Evolutionary conservation across 2,888 invertebrate genomes (phyloP).

Genomic region (Theretra japonica): DNA sequence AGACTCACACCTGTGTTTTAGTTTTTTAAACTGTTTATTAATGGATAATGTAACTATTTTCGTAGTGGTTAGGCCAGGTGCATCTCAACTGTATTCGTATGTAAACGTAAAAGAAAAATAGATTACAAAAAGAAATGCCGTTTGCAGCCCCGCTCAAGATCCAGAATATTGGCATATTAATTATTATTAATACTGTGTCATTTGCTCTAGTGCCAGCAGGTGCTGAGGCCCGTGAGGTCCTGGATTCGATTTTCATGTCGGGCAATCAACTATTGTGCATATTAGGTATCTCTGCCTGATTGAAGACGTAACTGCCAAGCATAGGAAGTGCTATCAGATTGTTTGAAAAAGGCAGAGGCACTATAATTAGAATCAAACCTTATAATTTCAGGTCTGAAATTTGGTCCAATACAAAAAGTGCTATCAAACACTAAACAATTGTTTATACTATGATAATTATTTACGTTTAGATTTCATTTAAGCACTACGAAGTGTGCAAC

Average conservation of each 20-base stretch:
- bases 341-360: too few species aligned
- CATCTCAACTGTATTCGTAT: background rate
- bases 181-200: too few species aligned
- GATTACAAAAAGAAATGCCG: background rate
- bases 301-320: too few species aligned
- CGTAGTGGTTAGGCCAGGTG: background rate
- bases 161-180: background rate
- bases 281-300: too few species aligned
- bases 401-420: too few species aligned
- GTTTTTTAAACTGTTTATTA: background rate
- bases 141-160: background rate
- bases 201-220: too few species aligned
- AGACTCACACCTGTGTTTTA: conserved; percentile 3
- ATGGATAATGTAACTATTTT: background rate
- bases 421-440: background rate
- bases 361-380: too few species aligned
- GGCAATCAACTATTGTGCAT: too few species aligned
- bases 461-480: conserved; percentile 13
- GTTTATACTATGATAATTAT: background rate
- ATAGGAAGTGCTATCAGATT: too few species aligned
- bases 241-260: too few species aligned
- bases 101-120: background rate
- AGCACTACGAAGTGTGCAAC: conserved; percentile 5
- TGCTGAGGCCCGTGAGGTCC: too few species aligned
- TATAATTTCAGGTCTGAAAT: too few species aligned